Base-by-base conservation (phyloP, 2,888 invertebrate genomes). In the Calameuta filiformis region DNA sequence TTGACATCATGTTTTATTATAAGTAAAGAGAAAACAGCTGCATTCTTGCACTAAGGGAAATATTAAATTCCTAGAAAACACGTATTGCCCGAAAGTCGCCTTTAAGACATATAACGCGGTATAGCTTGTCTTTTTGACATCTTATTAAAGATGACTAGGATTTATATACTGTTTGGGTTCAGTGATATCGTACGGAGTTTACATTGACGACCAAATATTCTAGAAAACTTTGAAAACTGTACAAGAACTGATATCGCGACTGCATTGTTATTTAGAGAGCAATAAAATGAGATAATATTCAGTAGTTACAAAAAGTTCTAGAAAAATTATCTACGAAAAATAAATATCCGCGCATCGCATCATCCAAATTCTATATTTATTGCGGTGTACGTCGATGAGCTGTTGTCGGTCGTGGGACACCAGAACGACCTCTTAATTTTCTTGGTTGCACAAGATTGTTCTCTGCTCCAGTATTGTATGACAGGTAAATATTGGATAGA, bases 401-500 rank as follows among this genome's bases (percentile, higher is more conserved):
- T 31, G 93, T 93, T 9, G 93, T 93, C 56, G 93, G 94, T 80
- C 93, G 88, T 11, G 93, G 94, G 31, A 92, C 92, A 11, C 93
- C 94, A 0, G 93, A 93, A 80, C 93, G 91, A 56, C 92, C 92
- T 90, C 87, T 92, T 69, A 85, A 92, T 82, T 91, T 94, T 91
- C 92, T 94, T 86, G 91, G 94, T 92, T 92, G 94, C 1, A 93
- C 93, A n/a, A 93, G 92, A 74, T 94, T 93, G 79, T 81, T 88
- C 77, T 89, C 89, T 56, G 85, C 79, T 35, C 89, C 93, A 40
- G 92, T 93, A 77, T 94, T 94, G 85, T 95, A 95, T 37, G 94
- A 94, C 68, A 95, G 92, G 92, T 95, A 95, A 12, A 95, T 94
- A 84, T 94, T 94, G 0, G 95, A 95, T 73, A 95, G 91, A 87